Evolutionary conservation across 1,140 invertebrate species (phyloP), one percentile per base, ranked within the genome.

Genomic region (Papilio aristodemus): DNA sequence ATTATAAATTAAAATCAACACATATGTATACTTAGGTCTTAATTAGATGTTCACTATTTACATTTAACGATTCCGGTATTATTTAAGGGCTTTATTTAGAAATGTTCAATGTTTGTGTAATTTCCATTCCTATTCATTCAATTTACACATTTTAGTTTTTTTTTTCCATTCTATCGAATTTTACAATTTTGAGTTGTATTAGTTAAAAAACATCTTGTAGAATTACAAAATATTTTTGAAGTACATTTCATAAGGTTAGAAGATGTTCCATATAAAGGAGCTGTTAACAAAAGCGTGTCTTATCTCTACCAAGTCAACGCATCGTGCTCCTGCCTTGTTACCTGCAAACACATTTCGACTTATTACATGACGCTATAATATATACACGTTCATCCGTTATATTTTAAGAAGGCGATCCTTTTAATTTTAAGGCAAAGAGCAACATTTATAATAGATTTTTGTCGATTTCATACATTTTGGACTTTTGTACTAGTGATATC

Each of bases 271-370:
- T 54, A 54, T 39, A 62, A 22, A 62, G 37, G 8, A 37, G 37
- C 14, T 64, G 19, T 64, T 25, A 25, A 64, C 60, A 64, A 41
- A 38, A 13, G 9, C 60, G 60, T 64, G 60, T 41, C 60, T 64
- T 64, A 63, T 63, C 60, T 25, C 11, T 19, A 39, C 11, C 19
- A 8, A 22, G 17, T 14, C 60, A 43, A 63, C 14, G 10, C 38
- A 41, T 63, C 38, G 54, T 57, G 60, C 36, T 14, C 37, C 60
- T 25, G 41, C 37, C 19, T 63, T 63, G 60, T 63, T 63, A 63
- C 60, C 60, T 63, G 38, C 37, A 63, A 63, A 63, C 60, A 63
- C 60, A 63, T 63, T 63, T 41, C 60, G 6, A 41, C 60, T 22
- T 63, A 41, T 63, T 63, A 63, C 17, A 25, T 41, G n/a, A 50